phyloP scores from a whole-genome alignment of 2,888 invertebrate genomes.

The Drosophila falleni region DNA sequence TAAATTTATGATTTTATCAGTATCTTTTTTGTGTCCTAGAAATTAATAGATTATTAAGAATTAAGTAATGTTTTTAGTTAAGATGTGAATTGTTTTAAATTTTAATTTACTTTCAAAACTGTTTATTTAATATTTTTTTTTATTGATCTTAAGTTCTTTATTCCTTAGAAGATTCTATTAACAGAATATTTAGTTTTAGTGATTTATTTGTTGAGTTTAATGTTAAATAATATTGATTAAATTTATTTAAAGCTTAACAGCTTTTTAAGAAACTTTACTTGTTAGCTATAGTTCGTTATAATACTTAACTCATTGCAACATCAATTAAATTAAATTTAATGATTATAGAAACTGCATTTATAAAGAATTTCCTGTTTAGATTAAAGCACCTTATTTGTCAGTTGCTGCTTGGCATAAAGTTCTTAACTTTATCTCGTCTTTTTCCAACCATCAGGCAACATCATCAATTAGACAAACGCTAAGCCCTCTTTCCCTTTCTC shows the following conservation, averaged over 20 bases:
- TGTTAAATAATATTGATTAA: background rate
- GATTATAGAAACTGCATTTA: conserved; percentile 22
- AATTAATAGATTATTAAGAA: too few relatives aligned
- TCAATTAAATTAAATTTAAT: conserved; percentile 16
- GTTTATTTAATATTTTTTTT: too few relatives aligned
- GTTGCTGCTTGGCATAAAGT: conserved; percentile 36
- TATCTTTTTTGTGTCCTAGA: too few relatives aligned
- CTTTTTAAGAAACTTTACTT: background rate
- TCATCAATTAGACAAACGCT: conserved; percentile 69
- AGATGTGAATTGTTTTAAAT: too few relatives aligned
- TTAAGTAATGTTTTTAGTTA: too few relatives aligned
- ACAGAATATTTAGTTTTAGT: too few relatives aligned
- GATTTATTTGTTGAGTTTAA: background rate
- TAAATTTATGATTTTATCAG: too few relatives aligned
- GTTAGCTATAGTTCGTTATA: background rate
- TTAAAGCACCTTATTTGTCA: background rate
- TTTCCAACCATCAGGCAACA: conserved; percentile 26
- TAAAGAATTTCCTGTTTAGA: conserved; percentile 31
- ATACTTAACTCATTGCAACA: background rate
- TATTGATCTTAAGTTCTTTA: too few relatives aligned
- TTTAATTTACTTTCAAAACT: too few relatives aligned
- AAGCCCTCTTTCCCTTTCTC: conserved; percentile 37
- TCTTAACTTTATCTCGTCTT: conserved; percentile 28
- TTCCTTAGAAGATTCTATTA: too few relatives aligned
- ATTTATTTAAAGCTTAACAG: background rate